Evolutionary conservation across 2,113 vertebrate species (phyloP), one percentile per base, ranked within the genome.

Genomic region (Pelecanoides urinatrix): DNA sequence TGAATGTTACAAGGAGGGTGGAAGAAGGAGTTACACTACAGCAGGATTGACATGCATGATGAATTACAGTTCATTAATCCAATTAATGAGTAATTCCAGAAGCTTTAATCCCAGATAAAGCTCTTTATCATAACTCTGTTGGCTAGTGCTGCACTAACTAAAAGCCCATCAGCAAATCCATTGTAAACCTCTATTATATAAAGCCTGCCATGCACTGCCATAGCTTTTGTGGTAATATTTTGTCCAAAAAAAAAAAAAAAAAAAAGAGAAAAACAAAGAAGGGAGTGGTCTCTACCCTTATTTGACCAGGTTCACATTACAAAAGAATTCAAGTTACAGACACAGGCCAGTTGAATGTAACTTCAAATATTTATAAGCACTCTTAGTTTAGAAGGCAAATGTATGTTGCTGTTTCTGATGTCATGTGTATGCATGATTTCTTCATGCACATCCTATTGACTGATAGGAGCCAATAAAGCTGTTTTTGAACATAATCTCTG

Each of bases 41-140:
- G 82, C 90, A 83, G 92, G 97, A 83, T 94, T 96, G 91, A 82
- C 58, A 62, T 91, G 74, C 77, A 86, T 95, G 94, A 97, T 97
- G 88, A 95, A 97, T 97, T 96, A 96, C 81, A 89, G 76, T 95
- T 98, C 97, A 97, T 98, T 98, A 98, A 98, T 96, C 92, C 97
- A 98, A 98, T 98, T 97, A 98, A 98, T 98, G 90, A 97, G 97
- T 97, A 97, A 97, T 97, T 98, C 95, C 95, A 95, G 86, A 96
- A 95, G 91, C 89, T 96, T 44, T 78, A 95, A 96, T 96, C 93
- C 83, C 96, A 97, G 93, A 92, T 93, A 98, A 97, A 97, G 90
- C 94, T 87, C 91, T 97, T 97, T 96, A 96, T 96, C 97, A 95
- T 53, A 92, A 53, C 50, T 94, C 44, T 94, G 84, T 88, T 96